Evolutionary conservation across 2,113 vertebrate species (phyloP), one percentile per base, ranked within the genome.

Genomic region (Leptobrachium ailaonicum): DNA sequence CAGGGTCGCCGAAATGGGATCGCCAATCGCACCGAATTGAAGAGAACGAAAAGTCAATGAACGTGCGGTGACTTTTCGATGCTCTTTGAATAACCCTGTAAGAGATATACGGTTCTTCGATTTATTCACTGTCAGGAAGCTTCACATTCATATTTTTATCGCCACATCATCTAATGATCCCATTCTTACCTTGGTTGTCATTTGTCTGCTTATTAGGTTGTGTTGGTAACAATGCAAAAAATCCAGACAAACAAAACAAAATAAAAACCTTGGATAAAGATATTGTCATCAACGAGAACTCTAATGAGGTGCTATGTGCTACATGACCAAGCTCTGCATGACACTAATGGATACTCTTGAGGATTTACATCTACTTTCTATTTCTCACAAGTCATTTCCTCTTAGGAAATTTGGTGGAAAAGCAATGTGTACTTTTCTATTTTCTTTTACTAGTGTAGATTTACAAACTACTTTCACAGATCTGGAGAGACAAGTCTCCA

Each of bases 41-140:
- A 32, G 20, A 32, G 20, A 32, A 32, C 20, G 20, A 32, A 32
- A 32, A 32, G 20, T 32, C 20, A 32, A 32, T 1, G 20, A 32
- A 32, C 20, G 20, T 32, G 20, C 20, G 1, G 20, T 0, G 20
- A 32, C 20, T 32, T 32, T 32, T 32, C 20, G 20, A 32, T 32
- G 0, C 20, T 32, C 20, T 32, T 32, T 32, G 20, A 32, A 32
- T 32, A 32, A 32, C 20, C 20, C 20, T 32, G 20, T 32, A 73
- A 44, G 32, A 73, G 63, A 80, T 73, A 67, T 54, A 80, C 62
- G 43, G 42, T 20, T 44, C 62, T 66, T 54, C 10, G 50, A 45
- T 66, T 73, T 40, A 67, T 41, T 58, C 64, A 13, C 20, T 74
- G 71, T 41, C 77, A 80, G 53, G 72, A 56, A 50, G 44, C 50